phyloP scores from a whole-genome alignment of 37 sponge, comb jelly and placozoan species.

The Halisarca cf. caerulea region DNA sequence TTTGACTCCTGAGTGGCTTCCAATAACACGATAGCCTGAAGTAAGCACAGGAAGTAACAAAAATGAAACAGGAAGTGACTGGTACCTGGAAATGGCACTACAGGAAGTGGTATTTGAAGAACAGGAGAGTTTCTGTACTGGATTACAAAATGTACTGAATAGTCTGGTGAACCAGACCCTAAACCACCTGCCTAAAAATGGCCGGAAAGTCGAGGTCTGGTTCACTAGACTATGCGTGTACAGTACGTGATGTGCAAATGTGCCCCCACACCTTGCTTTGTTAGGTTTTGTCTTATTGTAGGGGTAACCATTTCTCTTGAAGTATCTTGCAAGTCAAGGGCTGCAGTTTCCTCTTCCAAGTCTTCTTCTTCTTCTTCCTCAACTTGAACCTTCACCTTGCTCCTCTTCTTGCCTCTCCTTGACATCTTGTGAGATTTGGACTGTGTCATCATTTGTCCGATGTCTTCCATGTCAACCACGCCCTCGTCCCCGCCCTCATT shows the following conservation, averaged over 20 bases:
- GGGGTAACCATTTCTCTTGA: constrained; percentile 94
- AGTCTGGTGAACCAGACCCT: too few relatives aligned
- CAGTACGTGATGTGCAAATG: too few relatives aligned
- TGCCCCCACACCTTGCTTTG: constrained; percentile 98
- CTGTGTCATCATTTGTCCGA: constrained; percentile 69
- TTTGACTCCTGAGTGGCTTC: constrained; percentile 94
- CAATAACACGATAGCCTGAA: constrained; percentile 86
- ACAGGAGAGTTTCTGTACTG: too few relatives aligned
- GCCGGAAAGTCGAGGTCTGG: too few relatives aligned
- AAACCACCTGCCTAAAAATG: too few relatives aligned
- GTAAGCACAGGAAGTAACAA: too few relatives aligned
- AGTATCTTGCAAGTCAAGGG: not conserved
- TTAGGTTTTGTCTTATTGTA: constrained; percentile 70
- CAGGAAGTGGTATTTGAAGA: too few relatives aligned
- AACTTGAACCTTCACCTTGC: not conserved
- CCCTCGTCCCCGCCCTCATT: constrained; percentile 31
- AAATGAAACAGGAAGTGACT: not conserved
- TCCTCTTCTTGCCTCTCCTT: constrained; percentile 43
- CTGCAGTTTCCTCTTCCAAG: not conserved
- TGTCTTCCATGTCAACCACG: constrained; percentile 89
- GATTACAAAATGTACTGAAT: too few relatives aligned
- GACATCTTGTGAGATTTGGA: not conserved
- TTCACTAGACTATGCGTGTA: too few relatives aligned
- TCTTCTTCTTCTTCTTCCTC: not conserved
- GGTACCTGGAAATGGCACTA: not conserved